A percentile compares a stretch with the other conserved stretches of the same genome.
Evolutionary conservation across 1,140 invertebrate genomes (phyloP).

Genomic region (Lamellibrachia luymesi): DNA sequence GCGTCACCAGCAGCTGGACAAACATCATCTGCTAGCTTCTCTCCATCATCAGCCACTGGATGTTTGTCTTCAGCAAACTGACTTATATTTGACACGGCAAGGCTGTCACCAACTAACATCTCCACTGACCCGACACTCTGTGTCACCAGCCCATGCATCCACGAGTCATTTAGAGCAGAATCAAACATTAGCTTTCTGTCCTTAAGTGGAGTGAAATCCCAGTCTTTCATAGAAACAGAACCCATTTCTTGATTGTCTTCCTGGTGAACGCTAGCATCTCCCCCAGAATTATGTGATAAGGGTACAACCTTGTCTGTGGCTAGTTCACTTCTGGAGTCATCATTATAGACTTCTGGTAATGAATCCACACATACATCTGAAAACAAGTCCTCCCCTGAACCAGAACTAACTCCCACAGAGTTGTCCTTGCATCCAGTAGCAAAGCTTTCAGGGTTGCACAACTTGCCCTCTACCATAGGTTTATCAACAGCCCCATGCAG

Average conservation of each 20-base stretch:
- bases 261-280: not conserved
- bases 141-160: not conserved
- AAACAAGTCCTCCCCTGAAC: not conserved
- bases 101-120: not conserved
- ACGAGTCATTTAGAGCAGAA: not conserved
- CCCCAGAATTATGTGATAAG: not conserved
- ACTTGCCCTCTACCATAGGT: not conserved
- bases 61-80: not conserved
- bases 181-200: not conserved
- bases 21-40: not conserved
- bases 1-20: not conserved
- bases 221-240: not conserved
- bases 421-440: not conserved
- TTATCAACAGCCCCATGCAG: not conserved
- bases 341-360: not conserved
- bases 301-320: not conserved
- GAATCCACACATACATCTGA: not conserved
- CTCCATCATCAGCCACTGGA: not conserved
- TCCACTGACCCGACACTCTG: not conserved
- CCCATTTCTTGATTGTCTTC: not conserved
- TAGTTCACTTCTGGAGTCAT: not conserved
- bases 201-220: not conserved
- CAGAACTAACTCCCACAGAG: not conserved
- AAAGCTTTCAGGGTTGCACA: not conserved
- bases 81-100: not conserved